A percentile compares a stretch with the other conserved stretches of the same genome.
Conservation (phyloP, 1,140 invertebrate genomes). For the Lordiphosa clarofinis region DNA sequence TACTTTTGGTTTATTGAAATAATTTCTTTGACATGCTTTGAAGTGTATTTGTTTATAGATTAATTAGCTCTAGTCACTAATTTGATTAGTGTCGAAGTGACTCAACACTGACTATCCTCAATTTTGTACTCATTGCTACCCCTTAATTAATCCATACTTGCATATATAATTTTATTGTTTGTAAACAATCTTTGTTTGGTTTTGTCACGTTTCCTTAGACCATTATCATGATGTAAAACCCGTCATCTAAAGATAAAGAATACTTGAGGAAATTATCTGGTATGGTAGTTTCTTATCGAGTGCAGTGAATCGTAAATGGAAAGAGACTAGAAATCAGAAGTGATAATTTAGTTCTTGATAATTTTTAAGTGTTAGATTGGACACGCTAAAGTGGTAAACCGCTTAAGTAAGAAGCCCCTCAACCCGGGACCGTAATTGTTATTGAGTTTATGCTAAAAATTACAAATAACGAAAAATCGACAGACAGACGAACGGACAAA, state of each 20-base stretch:
- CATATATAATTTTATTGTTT: constrained; percentile 7
- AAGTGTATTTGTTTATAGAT: too few species aligned
- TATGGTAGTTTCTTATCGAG: constrained; percentile 4
- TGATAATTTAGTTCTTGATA: neutral
- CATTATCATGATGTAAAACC: constrained; percentile 23
- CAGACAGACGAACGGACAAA: too few species aligned
- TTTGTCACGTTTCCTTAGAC: constrained; percentile 7
- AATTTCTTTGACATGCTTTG: too few species aligned
- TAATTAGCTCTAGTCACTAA: too few species aligned
- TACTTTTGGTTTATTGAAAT: neutral
- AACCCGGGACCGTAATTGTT: too few species aligned
- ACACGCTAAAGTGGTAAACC: too few species aligned
- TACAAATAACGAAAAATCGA: too few species aligned
- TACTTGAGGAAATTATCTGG: constrained; percentile 7
- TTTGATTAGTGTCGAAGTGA: too few species aligned
- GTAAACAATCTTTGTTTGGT: constrained; percentile 15
- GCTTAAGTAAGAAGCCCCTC: too few species aligned
- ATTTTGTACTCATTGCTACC: neutral
- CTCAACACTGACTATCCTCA: too few species aligned
- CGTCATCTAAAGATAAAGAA: neutral
- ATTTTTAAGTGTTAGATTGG: neutral
- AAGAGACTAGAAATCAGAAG: neutral
- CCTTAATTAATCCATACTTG: neutral
- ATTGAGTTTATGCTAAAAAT: too few species aligned
- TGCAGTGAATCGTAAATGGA: constrained; percentile 7